phyloP scores from a whole-genome alignment of 2,113 vertebrate species.

The Arizona elegans region DNA sequence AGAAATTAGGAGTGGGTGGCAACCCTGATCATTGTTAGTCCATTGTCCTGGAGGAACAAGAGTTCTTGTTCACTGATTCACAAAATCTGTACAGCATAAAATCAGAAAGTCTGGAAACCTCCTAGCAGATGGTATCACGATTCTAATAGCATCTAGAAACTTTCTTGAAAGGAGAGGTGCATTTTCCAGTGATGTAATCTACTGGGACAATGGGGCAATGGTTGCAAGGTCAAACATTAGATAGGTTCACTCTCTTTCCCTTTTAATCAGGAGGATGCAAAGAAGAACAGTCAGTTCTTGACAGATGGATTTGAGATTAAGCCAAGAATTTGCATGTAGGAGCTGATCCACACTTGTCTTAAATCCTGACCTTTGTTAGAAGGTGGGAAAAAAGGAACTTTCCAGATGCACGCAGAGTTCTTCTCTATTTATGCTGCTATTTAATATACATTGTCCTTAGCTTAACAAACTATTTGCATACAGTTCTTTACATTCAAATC shows the following conservation, averaged over 20 bases:
- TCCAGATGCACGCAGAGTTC: neutral
- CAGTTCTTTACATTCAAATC: neutral
- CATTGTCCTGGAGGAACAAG: conserved; percentile 52
- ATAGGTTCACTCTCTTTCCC: neutral
- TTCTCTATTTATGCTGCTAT: neutral
- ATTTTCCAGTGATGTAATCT: neutral
- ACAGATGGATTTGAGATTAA: neutral
- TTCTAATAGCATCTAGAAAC: conserved; percentile 42
- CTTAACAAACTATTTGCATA: neutral
- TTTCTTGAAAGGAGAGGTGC: conserved; percentile 22
- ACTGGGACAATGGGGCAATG: neutral
- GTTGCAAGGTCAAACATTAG: neutral
- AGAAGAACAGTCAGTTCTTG: neutral
- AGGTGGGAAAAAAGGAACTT: neutral
- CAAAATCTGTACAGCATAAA: conserved; percentile 54
- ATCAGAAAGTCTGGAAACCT: conserved; percentile 56
- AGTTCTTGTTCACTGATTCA: conserved; percentile 46
- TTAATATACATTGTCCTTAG: neutral
- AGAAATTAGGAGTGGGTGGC: conserved; percentile 13
- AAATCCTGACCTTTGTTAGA: neutral
- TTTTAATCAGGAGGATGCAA: neutral
- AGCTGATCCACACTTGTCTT: neutral
- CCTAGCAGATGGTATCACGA: conserved; percentile 36
- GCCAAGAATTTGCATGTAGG: neutral
- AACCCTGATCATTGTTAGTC: conserved; percentile 60